These are phyloP conservation scores for Myiotriccus ornatus DNA, from an alignment of 2,797 vertebrate genomes.

Conservation along the genomic window DNA sequence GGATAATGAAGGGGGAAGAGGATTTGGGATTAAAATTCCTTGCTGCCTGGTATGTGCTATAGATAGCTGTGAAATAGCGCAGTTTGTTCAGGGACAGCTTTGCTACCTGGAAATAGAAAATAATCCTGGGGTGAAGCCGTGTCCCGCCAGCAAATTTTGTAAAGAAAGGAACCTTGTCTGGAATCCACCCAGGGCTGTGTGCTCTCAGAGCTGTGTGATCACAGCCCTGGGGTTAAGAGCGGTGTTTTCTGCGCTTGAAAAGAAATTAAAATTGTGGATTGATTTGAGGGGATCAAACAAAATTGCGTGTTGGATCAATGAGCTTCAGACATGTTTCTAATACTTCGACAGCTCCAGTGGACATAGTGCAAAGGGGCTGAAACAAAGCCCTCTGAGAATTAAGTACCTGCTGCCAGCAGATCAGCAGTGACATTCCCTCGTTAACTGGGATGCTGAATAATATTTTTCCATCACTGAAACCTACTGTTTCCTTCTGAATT, in stretches of 20 bases:
- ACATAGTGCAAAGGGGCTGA: neutral
- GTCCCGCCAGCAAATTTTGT: neutral
- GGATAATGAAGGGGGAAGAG: conserved; percentile 52
- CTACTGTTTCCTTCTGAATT: neutral
- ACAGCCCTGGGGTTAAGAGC: neutral
- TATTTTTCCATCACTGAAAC: neutral
- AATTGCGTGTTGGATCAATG: neutral
- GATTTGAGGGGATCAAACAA: neutral
- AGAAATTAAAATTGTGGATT: neutral
- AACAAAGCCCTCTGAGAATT: neutral
- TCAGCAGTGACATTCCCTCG: neutral
- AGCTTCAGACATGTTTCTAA: neutral
- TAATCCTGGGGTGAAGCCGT: conserved; percentile 24
- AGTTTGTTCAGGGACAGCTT: conserved; percentile 50
- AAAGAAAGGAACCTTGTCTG: neutral
- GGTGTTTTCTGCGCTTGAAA: neutral
- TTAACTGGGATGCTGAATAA: neutral
- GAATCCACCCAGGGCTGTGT: neutral
- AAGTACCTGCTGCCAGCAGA: neutral
- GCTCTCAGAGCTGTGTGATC: neutral
- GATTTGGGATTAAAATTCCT: conserved; percentile 70
- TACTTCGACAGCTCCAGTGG: neutral
- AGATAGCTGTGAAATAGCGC: conserved; percentile 50
- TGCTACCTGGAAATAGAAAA: conserved; percentile 71
- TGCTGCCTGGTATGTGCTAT: conserved; percentile 48